Evolutionary conservation across 2,797 vertebrate species (phyloP).

Genomic region (Coluber constrictor): DNA sequence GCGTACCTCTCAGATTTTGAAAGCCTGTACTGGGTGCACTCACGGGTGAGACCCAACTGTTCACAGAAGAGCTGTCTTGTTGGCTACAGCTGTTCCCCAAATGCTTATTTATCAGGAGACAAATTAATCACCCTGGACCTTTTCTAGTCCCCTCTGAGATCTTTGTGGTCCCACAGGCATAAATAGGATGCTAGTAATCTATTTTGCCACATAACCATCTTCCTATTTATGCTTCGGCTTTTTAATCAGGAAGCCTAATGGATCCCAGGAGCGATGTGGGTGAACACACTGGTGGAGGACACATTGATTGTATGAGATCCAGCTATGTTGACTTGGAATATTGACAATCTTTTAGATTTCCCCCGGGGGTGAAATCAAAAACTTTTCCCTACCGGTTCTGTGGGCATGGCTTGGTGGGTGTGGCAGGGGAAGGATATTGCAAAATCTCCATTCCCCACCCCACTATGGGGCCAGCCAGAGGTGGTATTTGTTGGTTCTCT

Average conservation of each 20-base stretch:
- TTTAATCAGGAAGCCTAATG: not conserved
- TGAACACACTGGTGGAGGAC: not conserved
- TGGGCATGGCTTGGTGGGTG: too few species aligned
- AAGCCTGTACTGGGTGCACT: not conserved
- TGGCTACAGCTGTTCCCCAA: not conserved
- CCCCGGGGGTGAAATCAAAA: too few species aligned
- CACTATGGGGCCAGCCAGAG: too few species aligned
- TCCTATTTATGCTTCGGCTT: not conserved
- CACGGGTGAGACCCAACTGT: not conserved
- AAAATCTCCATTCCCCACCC: too few species aligned
- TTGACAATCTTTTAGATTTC: too few species aligned
- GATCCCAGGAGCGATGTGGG: not conserved
- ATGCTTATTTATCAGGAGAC: not conserved
- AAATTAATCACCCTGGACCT: not conserved
- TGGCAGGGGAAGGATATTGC: too few species aligned
- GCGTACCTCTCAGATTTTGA: not conserved
- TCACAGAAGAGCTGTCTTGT: not conserved
- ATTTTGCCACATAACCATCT: not conserved
- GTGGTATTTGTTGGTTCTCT: too few species aligned
- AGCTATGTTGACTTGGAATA: too few species aligned
- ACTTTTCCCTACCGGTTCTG: too few species aligned
- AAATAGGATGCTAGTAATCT: not conserved
- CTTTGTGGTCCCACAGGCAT: not conserved
- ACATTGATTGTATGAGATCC: too few species aligned
- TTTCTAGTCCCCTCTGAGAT: not conserved